phyloP scores from a whole-genome alignment of 2,888 invertebrate genomes.

The Rhingia rostrata region DNA sequence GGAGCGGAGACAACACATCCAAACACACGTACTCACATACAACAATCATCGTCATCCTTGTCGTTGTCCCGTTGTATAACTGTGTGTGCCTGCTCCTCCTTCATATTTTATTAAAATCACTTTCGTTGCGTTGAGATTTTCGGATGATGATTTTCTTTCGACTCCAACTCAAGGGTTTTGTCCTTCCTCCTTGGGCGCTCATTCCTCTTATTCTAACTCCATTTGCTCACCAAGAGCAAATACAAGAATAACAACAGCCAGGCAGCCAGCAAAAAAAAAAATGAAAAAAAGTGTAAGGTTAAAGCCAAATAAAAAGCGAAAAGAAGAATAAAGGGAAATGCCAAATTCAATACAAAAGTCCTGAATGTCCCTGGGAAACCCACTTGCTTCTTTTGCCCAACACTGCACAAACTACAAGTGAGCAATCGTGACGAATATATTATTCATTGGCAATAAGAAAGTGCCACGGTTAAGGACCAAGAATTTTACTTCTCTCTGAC shows the following conservation, averaged over 20 bases:
- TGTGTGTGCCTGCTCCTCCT: constrained; percentile 65
- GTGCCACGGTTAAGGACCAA: constrained; percentile 73
- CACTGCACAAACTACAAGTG: constrained; percentile 70
- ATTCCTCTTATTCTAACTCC: constrained; percentile 25
- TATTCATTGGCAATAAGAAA: constrained; percentile 75
- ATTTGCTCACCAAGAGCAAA: constrained; percentile 57
- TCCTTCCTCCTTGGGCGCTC: constrained; percentile 6
- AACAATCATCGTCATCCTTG: constrained; percentile 35
- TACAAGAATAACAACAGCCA: constrained; percentile 64
- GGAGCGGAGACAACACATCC: constrained; percentile 13
- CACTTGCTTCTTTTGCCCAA: constrained; percentile 34
- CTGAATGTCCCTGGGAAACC: constrained; percentile 28
- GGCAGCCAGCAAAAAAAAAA: constrained; percentile 7
- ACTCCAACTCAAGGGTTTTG: constrained; percentile 45
- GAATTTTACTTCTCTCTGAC: constrained; percentile 65
- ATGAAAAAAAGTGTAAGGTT: constrained; percentile 68
- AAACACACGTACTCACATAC: constrained; percentile 34
- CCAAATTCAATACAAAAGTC: constrained; percentile 69
- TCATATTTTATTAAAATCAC: constrained; percentile 83
- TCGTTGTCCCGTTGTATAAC: constrained; percentile 14
- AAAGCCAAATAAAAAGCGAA: constrained; percentile 65
- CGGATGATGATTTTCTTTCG: constrained; percentile 76
- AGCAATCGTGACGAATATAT: constrained; percentile 75
- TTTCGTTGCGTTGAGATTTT: constrained; percentile 82
- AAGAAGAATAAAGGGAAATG: constrained; percentile 11